Base-by-base conservation (phyloP, 1,140 invertebrate species). In the Xylocopa sonorina region DNA sequence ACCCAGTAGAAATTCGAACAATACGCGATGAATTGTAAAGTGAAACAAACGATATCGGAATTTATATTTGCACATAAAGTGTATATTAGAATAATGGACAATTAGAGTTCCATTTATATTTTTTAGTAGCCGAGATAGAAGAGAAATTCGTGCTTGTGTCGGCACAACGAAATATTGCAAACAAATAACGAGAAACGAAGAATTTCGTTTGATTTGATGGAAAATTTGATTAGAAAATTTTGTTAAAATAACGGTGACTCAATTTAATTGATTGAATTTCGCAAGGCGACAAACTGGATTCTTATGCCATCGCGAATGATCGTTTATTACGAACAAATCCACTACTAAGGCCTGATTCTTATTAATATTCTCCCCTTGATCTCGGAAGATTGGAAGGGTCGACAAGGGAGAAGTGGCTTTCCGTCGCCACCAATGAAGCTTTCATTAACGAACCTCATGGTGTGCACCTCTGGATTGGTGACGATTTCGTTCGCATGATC, bases 311-410 rank as follows among this genome's bases (percentile, higher is more conserved):
- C 46, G 14, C 24, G 69, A 73, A 63, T 66, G 58, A 50, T 82
- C 83, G 62, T 80, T 82, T 73, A 80, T 80, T 80, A 77, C 50
- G 34, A 57, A n/a, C 57, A 27, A 29, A 71, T 63, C 38, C 48
- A 50, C 32, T 24, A 38, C 29, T 60, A 75, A 66, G 62, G 18
- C 46, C 6, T 38, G 38, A 41, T 51, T 64, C 82, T 86, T 84
- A 86, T 86, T 86, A 86, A 84, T 86, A 86, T 86, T 80, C 75
- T 53, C 48, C 64, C 63, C 67, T 79, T 29, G 73, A n/a, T 5
- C 21, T 6, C 18, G 3, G 79, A 68, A 62, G 64, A 81, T 77
- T 63, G 46, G 34, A 68, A 62, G 53, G 27, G 63, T 18, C 62
- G 53, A 63, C 46, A 46, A 41, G 72, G n/a, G 27, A 55, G 50